phyloP scores from a whole-genome alignment of 2,888 invertebrate species.

The Hydrotaea cyrtoneurina region DNA sequence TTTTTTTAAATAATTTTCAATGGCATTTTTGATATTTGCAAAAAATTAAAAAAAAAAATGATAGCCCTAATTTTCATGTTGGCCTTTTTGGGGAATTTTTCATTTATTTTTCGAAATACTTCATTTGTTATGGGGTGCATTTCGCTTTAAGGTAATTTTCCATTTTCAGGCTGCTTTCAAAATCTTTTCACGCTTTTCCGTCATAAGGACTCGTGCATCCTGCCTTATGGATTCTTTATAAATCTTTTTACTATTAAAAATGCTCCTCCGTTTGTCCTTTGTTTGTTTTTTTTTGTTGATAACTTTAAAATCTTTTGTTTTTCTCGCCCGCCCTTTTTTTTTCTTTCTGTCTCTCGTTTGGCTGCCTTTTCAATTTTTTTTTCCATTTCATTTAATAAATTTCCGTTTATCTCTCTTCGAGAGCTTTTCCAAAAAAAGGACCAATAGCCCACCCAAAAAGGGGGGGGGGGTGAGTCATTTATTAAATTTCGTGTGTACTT shows the following conservation, averaged over 20 bases:
- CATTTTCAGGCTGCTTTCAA: no score
- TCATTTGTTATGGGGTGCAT: no score
- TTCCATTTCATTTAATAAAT: conserved; percentile 63
- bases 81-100: no score
- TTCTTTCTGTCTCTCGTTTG: conserved; percentile 30
- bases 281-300: conserved; percentile 2
- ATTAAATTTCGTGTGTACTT: conserved; percentile 54
- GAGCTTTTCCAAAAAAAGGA: conserved; percentile 29
- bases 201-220: background rate
- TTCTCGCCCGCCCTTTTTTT: conserved; percentile 25
- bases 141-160: no score
- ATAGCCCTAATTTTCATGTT: no score
- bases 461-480: conserved; percentile 56
- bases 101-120: no score
- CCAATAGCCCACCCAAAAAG: conserved; percentile 1
- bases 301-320: conserved; percentile 14
- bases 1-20: no score
- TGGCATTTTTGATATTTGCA: no score
- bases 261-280: background rate
- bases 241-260: background rate
- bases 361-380: conserved; percentile 41
- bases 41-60: no score
- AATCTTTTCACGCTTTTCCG: no score
- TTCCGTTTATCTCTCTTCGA: conserved; percentile 38
- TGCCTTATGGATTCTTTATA: background rate